Evolutionary conservation across 2,113 vertebrate genomes (phyloP).

Genomic region (Pimephales promelas): DNA sequence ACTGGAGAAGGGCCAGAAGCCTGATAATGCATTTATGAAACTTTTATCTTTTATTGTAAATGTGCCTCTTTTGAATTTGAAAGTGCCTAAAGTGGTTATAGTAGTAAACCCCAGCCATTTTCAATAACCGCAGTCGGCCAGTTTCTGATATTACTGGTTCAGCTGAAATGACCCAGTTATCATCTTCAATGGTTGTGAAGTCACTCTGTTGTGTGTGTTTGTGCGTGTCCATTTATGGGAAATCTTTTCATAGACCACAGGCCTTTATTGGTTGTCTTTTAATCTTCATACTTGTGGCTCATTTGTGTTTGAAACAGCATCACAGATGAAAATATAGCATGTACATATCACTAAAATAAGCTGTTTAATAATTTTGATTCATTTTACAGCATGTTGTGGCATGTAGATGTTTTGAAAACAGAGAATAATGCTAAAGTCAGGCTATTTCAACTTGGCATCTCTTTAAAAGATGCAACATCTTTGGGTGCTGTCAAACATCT

Average conservation of each 20-base stretch:
- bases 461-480: conserved; percentile 24
- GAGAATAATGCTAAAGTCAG: neutral
- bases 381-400: neutral
- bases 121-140: neutral
- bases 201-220: neutral
- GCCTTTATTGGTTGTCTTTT: conserved; percentile 5
- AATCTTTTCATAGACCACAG: conserved; percentile 18
- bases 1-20: conserved; percentile 60
- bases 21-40: conserved; percentile 70
- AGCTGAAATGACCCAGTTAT: conserved; percentile 40
- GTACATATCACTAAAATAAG: neutral
- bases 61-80: conserved; percentile 43
- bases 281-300: neutral
- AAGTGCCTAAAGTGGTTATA: conserved; percentile 28
- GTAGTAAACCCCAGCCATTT: conserved; percentile 37
- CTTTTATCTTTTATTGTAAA: conserved; percentile 45
- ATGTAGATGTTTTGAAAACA: neutral
- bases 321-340: neutral
- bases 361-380: neutral
- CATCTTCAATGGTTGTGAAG: conserved; percentile 29
- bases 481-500: conserved; percentile 16
- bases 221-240: conserved; percentile 16
- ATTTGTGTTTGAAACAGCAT: neutral
- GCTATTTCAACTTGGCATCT: conserved; percentile 8
- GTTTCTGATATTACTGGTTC: conserved; percentile 42